Conservation (phyloP, 2,888 invertebrate species). For the Sisyra nigra region DNA sequence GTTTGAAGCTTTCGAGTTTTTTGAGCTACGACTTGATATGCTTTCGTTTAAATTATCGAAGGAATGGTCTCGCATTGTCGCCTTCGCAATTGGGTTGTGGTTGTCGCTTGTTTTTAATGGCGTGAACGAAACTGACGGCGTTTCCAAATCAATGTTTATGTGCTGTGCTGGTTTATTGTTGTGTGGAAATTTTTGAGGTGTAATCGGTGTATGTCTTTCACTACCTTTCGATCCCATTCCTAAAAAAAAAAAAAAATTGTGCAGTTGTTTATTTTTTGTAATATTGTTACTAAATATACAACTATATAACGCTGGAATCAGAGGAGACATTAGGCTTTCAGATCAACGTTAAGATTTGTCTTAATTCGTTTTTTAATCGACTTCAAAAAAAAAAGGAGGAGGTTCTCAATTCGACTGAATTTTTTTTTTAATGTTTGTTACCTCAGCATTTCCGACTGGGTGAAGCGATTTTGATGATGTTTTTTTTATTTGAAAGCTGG, state of each 20-base stretch:
- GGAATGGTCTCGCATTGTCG: slow-evolving; percentile 18
- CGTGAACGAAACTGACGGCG: slow-evolving; percentile 13
- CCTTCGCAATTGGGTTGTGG: slow-evolving; percentile 13
- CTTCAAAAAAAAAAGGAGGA: no score
- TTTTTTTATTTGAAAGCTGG: no score
- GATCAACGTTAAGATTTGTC: no score
- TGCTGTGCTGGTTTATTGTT: slow-evolving; percentile 23
- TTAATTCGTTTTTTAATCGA: no score
- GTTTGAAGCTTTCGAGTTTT: slow-evolving; percentile 8
- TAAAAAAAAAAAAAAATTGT: slow-evolving; percentile 12
- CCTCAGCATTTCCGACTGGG: no score
- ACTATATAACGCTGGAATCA: no score
- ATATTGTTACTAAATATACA: no score
- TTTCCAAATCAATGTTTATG: slow-evolving; percentile 7
- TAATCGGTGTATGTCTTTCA: slow-evolving; percentile 12
- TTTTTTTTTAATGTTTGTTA: no score
- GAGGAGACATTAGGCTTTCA: no score
- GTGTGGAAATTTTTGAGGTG: slow-evolving; percentile 17
- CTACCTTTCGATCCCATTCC: slow-evolving; percentile 23
- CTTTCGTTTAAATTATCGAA: slow-evolving; percentile 23
- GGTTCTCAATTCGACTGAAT: no score
- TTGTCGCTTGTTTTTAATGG: slow-evolving; percentile 7
- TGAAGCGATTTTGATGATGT: no score
- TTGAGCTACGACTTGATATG: slow-evolving; percentile 20
- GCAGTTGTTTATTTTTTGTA: no score